Percentiles rank a stretch among this genome's conserved stretches.
These are phyloP conservation scores for Trichomycterus rosablanca DNA, from an alignment of 2,113 vertebrate species.

Conservation along the genomic window DNA sequence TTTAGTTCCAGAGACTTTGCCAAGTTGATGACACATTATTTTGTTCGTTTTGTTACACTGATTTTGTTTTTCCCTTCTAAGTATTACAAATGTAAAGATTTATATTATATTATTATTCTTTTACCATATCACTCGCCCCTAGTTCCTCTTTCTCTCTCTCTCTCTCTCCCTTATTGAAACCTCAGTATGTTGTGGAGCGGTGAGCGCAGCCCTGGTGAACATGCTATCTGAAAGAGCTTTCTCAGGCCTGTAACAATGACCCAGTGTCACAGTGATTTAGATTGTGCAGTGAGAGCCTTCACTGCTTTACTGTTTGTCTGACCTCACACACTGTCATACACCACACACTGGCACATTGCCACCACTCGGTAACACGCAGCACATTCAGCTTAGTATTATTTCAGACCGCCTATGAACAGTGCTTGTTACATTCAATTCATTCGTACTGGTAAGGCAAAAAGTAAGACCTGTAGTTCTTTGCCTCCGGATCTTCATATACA, in stretches of 20 bases:
- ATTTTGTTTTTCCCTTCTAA: too few species aligned
- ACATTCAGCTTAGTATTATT: not conserved
- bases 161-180: slow-evolving; percentile 40
- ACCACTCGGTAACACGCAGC: not conserved
- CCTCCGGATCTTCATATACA: too few species aligned
- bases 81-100: too few species aligned
- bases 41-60: too few species aligned
- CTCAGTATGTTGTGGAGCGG: slow-evolving; percentile 51
- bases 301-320: slow-evolving; percentile 11
- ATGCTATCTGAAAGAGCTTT: slow-evolving; percentile 56
- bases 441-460: too few species aligned
- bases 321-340: slow-evolving; percentile 15
- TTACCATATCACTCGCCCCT: not conserved
- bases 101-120: too few species aligned
- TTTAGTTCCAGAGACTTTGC: too few species aligned
- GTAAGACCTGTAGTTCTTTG: too few species aligned
- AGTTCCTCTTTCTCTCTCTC: slow-evolving; percentile 45
- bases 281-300: slow-evolving; percentile 21
- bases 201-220: slow-evolving; percentile 44
- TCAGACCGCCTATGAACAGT: too few species aligned
- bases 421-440: too few species aligned
- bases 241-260: slow-evolving; percentile 55
- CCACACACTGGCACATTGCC: not conserved
- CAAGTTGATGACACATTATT: too few species aligned
- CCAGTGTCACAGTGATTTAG: slow-evolving; percentile 55